Conservation (phyloP, 2,888 invertebrate species). For the Protodeltote pygarga region DNA sequence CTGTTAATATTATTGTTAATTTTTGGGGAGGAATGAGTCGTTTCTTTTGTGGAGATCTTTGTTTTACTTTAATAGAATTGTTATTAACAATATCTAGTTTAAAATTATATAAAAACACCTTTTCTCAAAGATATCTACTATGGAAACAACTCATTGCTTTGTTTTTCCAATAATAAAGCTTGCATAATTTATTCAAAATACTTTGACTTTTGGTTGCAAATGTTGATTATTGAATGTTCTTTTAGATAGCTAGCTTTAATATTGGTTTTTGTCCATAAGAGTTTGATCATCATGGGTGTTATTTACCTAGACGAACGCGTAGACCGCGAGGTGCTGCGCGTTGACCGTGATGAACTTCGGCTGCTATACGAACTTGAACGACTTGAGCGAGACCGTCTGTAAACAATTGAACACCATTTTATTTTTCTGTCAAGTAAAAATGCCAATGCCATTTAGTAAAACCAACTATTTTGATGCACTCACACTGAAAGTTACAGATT, state of each 20-base stretch:
- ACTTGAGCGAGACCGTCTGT: conserved; percentile 74
- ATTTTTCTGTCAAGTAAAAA: too few species aligned
- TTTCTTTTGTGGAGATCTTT: conserved; percentile 4
- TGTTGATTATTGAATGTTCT: too few species aligned
- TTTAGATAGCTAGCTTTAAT: conserved; percentile 27
- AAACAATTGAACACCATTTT: conserved; percentile 12
- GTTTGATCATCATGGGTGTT: not conserved
- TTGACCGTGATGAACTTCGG: conserved; percentile 80
- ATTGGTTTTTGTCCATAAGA: conserved; percentile 11
- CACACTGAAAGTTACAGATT: too few species aligned
- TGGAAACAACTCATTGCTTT: conserved; percentile 26
- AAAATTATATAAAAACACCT: not conserved
- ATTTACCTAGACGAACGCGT: conserved; percentile 73
- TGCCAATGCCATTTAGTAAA: too few species aligned
- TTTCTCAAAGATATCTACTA: not conserved
- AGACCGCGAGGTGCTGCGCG: conserved; percentile 77
- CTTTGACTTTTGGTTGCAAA: too few species aligned
- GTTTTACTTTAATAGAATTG: not conserved
- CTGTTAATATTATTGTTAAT: conserved; percentile 39
- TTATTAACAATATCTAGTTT: not conserved
- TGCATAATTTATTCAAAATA: not conserved
- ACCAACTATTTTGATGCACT: too few species aligned
- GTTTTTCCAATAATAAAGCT: conserved; percentile 28
- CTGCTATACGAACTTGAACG: conserved; percentile 86
- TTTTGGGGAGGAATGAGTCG: conserved; percentile 14